Conservation (phyloP, 2,797 vertebrate species). For the Sebastes alutus region DNA sequence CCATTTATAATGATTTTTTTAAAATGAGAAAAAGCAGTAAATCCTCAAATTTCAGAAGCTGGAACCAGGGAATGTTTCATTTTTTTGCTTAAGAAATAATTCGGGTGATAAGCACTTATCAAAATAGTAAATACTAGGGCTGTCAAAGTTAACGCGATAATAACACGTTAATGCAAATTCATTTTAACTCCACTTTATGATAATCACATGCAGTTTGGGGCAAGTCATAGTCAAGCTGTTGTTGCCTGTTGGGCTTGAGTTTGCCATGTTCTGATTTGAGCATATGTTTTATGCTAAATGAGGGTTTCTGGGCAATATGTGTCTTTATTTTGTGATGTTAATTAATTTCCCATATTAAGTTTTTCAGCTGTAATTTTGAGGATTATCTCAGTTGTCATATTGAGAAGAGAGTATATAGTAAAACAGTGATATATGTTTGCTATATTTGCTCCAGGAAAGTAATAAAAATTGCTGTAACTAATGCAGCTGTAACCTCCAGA, state of each 20-base stretch:
- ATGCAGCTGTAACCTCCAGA: background rate
- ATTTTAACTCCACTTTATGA: too few relatives aligned
- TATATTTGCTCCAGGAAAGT: background rate
- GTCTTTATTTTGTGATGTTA: too few relatives aligned
- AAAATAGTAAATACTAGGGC: background rate
- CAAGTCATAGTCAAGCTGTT: too few relatives aligned
- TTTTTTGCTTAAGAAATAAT: background rate
- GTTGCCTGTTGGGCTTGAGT: too few relatives aligned
- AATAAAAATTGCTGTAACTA: background rate
- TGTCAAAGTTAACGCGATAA: too few relatives aligned
- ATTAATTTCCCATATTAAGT: background rate
- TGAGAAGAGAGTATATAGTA: background rate
- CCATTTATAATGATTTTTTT: background rate
- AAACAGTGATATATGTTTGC: background rate
- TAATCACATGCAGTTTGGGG: too few relatives aligned
- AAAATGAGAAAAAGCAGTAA: background rate
- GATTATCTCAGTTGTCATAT: background rate
- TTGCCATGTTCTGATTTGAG: too few relatives aligned
- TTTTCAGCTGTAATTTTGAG: background rate
- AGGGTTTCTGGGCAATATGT: too few relatives aligned
- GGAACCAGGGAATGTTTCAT: background rate
- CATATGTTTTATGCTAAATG: too few relatives aligned
- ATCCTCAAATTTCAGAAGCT: background rate
- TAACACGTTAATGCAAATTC: too few relatives aligned
- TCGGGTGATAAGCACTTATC: background rate